A percentile compares a stretch with the other conserved stretches of the same genome.
Conservation (phyloP, 2,113 vertebrate species). For the Meriones unguiculatus region DNA sequence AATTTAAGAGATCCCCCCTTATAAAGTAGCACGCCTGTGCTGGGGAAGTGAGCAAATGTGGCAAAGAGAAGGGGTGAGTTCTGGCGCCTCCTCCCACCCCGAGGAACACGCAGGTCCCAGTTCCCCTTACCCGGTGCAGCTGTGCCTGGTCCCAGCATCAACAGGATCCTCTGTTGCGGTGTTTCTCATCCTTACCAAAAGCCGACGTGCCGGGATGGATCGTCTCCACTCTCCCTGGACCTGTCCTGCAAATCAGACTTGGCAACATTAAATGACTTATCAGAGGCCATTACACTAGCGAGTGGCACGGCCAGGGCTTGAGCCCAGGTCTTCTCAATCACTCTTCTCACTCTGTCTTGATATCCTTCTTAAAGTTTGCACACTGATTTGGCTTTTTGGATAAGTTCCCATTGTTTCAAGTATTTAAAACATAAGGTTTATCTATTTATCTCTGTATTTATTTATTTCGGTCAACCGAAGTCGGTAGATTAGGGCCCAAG, state of each 20-base stretch:
- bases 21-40: neutral
- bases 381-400: neutral
- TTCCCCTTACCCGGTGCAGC: neutral
- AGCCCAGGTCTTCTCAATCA: neutral
- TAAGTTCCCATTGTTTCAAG: neutral
- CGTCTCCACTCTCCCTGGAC: neutral
- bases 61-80: neutral
- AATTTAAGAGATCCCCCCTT: slow-evolving; percentile 18
- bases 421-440: neutral
- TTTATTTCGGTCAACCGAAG: neutral
- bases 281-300: neutral
- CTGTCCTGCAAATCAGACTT: neutral
- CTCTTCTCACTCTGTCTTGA: neutral
- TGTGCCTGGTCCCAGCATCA: neutral
- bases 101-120: neutral
- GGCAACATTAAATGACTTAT: neutral
- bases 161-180: no score
- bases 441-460: neutral
- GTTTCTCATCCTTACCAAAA: neutral
- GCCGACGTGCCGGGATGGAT: no score
- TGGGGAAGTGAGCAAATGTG: neutral
- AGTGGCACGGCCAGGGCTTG: neutral
- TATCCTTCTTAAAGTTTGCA: neutral
- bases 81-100: neutral
- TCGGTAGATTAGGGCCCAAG: neutral